Evolutionary conservation across 2,113 vertebrate genomes (phyloP), one percentile per base, ranked within the genome.

Genomic region (Lampris incognitus): DNA sequence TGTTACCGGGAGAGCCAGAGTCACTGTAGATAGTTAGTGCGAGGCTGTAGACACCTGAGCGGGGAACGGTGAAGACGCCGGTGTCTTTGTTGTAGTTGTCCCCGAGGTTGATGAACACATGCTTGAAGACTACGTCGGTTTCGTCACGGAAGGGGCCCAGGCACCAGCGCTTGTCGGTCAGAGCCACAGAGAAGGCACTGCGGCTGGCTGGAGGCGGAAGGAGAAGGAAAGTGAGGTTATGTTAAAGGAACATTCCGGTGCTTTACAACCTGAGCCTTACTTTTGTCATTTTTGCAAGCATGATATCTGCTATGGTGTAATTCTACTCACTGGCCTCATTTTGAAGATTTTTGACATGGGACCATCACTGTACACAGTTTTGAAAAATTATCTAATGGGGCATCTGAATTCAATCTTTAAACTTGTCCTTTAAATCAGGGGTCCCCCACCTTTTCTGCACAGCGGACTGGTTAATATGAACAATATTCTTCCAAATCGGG

Each of bases 151-250:
- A 60, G 2, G 91, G 88, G 1, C 89, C 90, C 1, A 64, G 4
- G 60, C 83, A 90, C 9, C 7, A 66, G 0, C 46, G 9, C 0
- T 3, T 24, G 1, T 83, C 60, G 44, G 80, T 82, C 1, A 95
- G 87, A 3, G 92, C 79, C 6, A 92, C 90, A 0, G 94, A 95
- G 85, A 94, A 94, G 81, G 89, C 92, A 11, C 87, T 93, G 72
- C 91, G 90, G 67, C 84, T 91, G 24, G 82, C 93, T 94, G 86
- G 36, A 66, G 57, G 63, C 1, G 41, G 56, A 79, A 4, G 74
- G 58, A 52, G 63, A 11, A 57, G 9, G 4, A 40, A 0, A 38
- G 7, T 49, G 2, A 44, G 4, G 2, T 13, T 0, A 37, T 9
- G 51, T 38, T 38, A 38, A 5, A 36, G 6, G 24, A 24, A 24